These are phyloP conservation scores for Chelmon rostratus DNA, from an alignment of 2,797 vertebrate genomes.

Conservation along the genomic window DNA sequence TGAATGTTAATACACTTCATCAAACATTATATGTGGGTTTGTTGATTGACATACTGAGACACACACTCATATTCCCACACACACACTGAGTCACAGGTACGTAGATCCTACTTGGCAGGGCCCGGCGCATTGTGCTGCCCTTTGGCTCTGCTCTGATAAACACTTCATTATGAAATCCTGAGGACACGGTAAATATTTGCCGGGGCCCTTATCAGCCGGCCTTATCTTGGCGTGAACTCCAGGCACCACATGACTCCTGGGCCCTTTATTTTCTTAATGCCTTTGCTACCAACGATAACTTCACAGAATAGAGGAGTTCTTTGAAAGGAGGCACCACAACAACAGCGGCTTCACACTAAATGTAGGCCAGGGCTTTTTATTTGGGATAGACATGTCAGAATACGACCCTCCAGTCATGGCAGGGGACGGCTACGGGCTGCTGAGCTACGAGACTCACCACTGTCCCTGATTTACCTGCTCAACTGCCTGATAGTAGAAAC, in stretches of 20 bases:
- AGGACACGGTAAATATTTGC: conserved; percentile 88
- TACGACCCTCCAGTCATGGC: neutral
- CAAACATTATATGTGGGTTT: conserved; percentile 31
- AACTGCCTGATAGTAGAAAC: conserved; percentile 34
- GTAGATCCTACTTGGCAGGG: conserved; percentile 68
- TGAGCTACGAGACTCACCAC: conserved; percentile 5
- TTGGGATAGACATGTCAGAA: conserved; percentile 37
- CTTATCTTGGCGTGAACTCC: conserved; percentile 86
- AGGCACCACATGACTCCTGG: conserved; percentile 76
- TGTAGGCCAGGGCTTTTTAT: conserved; percentile 22
- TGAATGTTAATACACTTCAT: conserved; percentile 23
- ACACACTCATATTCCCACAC: conserved; percentile 41
- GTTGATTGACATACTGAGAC: conserved; percentile 47
- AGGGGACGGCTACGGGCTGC: neutral
- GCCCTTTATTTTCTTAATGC: conserved; percentile 81
- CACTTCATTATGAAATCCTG: conserved; percentile 87
- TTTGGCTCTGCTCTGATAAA: conserved; percentile 82
- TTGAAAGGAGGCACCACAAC: conserved; percentile 40
- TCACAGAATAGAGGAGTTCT: conserved; percentile 57
- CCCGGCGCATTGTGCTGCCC: conserved; percentile 66
- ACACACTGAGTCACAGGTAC: conserved; percentile 60
- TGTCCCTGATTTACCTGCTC: conserved; percentile 21
- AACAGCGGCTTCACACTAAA: neutral
- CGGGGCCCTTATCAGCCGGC: conserved; percentile 72
- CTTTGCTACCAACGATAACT: conserved; percentile 76